A percentile compares a stretch with the other conserved stretches of the same genome.
phyloP scores from a whole-genome alignment of 2,888 invertebrate genomes.

The Hydrotaea cyrtoneurina region DNA sequence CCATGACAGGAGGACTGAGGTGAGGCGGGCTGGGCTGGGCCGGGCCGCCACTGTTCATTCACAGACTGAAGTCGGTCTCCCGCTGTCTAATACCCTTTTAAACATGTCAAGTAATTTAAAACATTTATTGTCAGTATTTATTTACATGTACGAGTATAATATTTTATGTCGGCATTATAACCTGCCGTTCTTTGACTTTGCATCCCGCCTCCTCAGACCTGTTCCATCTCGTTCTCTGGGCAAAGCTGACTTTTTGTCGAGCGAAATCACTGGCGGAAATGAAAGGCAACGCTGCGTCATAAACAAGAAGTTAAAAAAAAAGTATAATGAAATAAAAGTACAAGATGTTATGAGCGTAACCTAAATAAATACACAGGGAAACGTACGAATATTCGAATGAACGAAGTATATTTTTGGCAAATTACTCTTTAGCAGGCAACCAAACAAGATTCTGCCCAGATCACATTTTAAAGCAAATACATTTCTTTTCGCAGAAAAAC shows the following conservation, averaged over 20 bases:
- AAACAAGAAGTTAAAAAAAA: constrained; percentile 48
- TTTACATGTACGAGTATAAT: constrained; percentile 41
- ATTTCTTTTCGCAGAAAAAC: not conserved
- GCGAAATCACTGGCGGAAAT: constrained; percentile 50
- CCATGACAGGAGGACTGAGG: not conserved
- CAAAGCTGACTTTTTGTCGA: constrained; percentile 38
- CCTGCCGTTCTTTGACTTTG: constrained; percentile 11
- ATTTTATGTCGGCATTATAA: constrained; percentile 37
- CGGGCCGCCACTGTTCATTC: not conserved
- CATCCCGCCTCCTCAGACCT: not conserved
- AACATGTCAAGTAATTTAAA: constrained; percentile 43
- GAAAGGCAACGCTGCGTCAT: constrained; percentile 41
- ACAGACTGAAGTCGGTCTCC: constrained; percentile 1
- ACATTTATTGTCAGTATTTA: constrained; percentile 49
- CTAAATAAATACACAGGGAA: constrained; percentile 30
- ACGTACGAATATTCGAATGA: not conserved
- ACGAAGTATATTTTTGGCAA: constrained; percentile 12
- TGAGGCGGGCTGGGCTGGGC: not conserved
- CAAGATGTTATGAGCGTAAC: constrained; percentile 34
- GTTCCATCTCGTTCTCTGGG: not conserved
- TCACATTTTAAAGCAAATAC: constrained; percentile 26
- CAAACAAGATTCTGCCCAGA: not conserved
- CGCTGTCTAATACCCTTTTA: constrained; percentile 52
- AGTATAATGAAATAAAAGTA: constrained; percentile 35
- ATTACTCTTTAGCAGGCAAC: constrained; percentile 16